Percentiles rank a stretch among this genome's conserved stretches.
Evolutionary conservation across 1,140 invertebrate genomes (phyloP).

Genomic region (Drosophila mayri): DNA sequence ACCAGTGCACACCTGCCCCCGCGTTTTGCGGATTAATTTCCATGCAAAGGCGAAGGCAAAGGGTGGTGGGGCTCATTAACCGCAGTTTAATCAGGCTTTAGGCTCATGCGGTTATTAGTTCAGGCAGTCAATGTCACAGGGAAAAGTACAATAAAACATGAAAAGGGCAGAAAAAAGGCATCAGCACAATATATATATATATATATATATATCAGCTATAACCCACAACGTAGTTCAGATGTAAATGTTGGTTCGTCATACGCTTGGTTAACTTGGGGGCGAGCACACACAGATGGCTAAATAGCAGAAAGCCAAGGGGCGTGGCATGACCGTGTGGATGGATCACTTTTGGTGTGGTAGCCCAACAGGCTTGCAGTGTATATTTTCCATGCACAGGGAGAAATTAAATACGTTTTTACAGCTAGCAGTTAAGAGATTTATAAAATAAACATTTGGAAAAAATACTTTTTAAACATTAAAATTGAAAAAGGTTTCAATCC

Average conservation of each 20-base stretch:
- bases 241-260: slow-evolving; percentile 42
- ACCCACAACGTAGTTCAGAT: slow-evolving; percentile 7
- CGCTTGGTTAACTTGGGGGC: slow-evolving; percentile 56
- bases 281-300: neutral
- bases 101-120: slow-evolving; percentile 78
- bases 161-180: neutral
- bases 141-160: slow-evolving; percentile 19
- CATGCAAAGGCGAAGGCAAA: slow-evolving; percentile 1
- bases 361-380: neutral
- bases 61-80: slow-evolving; percentile 69
- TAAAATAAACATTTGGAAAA: neutral
- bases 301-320: slow-evolving; percentile 16
- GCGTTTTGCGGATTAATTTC: slow-evolving; percentile 26
- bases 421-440: neutral
- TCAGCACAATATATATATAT: slow-evolving; percentile 3
- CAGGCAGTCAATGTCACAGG: slow-evolving; percentile 55
- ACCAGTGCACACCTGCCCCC: slow-evolving; percentile 26
- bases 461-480: too few relatives aligned
- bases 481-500: too few relatives aligned
- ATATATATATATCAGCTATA: neutral
- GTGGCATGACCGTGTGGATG: slow-evolving; percentile 28
- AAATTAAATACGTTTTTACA: neutral
- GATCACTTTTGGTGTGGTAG: slow-evolving; percentile 17
- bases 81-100: slow-evolving; percentile 79
- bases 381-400: neutral